Percentiles rank a stretch among this genome's conserved stretches.
phyloP scores from a whole-genome alignment of 2,113 vertebrate genomes.

The Trogon surrucura region DNA sequence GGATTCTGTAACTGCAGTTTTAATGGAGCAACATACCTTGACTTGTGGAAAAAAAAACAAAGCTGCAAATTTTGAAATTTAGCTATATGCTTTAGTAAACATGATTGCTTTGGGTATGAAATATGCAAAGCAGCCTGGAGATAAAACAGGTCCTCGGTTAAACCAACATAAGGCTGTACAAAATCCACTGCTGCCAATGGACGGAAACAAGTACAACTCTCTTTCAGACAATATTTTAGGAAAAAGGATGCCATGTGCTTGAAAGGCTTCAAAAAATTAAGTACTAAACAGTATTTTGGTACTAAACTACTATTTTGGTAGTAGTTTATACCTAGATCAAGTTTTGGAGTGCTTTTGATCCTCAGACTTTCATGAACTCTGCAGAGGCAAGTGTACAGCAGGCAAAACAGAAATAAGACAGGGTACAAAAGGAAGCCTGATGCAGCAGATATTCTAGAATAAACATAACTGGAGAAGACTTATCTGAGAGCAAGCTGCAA shows the following conservation, averaged over 20 bases:
- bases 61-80: not conserved
- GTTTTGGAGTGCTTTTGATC: not conserved
- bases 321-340: not conserved
- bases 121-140: not conserved
- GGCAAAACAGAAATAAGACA: not conserved
- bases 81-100: fast-evolving
- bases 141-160: not conserved
- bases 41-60: not conserved
- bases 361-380: not conserved
- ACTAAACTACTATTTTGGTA: not conserved
- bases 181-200: not conserved
- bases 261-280: not conserved
- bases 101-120: not conserved
- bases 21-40: not conserved
- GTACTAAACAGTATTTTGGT: not conserved
- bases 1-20: not conserved
- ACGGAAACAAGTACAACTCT: not conserved
- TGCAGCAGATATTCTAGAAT: not conserved
- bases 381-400: not conserved
- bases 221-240: not conserved
- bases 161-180: not conserved
- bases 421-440: not conserved
- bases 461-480: not conserved
- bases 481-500: not conserved
- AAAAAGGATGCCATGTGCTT: not conserved